Conservation (phyloP, 2,888 invertebrate species). For the Drosophila picticornis region DNA sequence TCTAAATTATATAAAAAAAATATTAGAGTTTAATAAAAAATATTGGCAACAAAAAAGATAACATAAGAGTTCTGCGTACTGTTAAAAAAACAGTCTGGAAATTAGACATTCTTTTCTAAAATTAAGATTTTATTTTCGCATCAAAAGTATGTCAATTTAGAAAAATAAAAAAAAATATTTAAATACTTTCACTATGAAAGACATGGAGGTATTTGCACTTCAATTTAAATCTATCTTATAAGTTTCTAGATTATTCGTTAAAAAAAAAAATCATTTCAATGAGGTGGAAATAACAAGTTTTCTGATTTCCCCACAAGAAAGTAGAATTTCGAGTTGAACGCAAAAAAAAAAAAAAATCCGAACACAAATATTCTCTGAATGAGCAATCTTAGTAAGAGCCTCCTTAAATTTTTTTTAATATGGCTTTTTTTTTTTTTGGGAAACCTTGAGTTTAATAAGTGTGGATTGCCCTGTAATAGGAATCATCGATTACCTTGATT, state of each 20-base stretch:
- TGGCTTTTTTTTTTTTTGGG: not conserved
- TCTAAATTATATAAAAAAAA: not conserved
- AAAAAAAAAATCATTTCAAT: not conserved
- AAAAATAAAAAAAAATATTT: not conserved
- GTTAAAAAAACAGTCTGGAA: not conserved
- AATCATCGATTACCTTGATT: slow-evolving; percentile 30
- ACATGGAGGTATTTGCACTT: not conserved
- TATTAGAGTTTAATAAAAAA: not conserved
- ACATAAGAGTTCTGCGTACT: not conserved
- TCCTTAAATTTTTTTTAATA: not conserved
- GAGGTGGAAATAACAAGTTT: not conserved
- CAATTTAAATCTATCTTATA: not conserved
- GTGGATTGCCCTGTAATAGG: slow-evolving; percentile 35
- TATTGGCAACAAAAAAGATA: not conserved
- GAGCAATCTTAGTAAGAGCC: not conserved
- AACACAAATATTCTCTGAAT: not conserved
- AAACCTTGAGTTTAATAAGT: not conserved
- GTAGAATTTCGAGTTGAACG: not conserved
- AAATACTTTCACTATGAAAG: not conserved
- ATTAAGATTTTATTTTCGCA: not conserved
- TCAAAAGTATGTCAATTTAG: not conserved
- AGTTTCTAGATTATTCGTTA: not conserved
- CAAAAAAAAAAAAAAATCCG: not conserved
- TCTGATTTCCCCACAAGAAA: not conserved
- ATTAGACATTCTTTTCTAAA: not conserved